Conservation (phyloP, 2,888 invertebrate genomes). For the Philereme vetulata region DNA sequence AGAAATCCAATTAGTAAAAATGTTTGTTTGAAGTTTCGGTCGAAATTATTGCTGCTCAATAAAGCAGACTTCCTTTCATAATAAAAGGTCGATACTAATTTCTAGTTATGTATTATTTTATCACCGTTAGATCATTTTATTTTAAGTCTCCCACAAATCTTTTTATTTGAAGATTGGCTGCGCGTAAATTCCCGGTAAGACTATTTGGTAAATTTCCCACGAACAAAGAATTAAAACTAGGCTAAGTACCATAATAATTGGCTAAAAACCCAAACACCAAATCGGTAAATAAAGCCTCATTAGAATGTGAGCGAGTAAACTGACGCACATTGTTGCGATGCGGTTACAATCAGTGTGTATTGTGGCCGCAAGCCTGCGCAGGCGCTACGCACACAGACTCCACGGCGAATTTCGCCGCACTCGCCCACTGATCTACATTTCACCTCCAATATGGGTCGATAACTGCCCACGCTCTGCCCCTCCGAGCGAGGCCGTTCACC, state of each 20-base stretch:
- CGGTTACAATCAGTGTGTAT: slow-evolving; percentile 29
- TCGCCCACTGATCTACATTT: slow-evolving; percentile 85
- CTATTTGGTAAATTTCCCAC: neutral
- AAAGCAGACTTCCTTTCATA: no score
- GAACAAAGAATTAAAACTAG: slow-evolving; percentile 1
- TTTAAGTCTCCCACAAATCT: no score
- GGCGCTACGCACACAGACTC: slow-evolving; percentile 57
- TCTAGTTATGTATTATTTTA: no score
- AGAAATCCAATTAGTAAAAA: no score
- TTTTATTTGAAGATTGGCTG: no score
- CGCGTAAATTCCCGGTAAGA: neutral
- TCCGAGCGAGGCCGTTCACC: slow-evolving; percentile 80
- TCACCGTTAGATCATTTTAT: no score
- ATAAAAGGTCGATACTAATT: no score
- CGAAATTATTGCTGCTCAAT: no score
- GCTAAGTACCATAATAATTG: neutral
- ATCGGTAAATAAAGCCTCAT: slow-evolving; percentile 19
- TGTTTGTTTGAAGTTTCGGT: no score
- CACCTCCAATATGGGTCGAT: slow-evolving; percentile 83
- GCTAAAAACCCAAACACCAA: slow-evolving; percentile 4
- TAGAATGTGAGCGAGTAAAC: slow-evolving; percentile 13
- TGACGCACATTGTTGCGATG: slow-evolving; percentile 19
- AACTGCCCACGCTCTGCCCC: slow-evolving; percentile 83
- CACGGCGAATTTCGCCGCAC: slow-evolving; percentile 80
- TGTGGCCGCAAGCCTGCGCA: slow-evolving; percentile 38